Evolutionary conservation across 1,140 invertebrate species (phyloP), one percentile per base, ranked within the genome.

Genomic region (Scaptomyza pallida): DNA sequence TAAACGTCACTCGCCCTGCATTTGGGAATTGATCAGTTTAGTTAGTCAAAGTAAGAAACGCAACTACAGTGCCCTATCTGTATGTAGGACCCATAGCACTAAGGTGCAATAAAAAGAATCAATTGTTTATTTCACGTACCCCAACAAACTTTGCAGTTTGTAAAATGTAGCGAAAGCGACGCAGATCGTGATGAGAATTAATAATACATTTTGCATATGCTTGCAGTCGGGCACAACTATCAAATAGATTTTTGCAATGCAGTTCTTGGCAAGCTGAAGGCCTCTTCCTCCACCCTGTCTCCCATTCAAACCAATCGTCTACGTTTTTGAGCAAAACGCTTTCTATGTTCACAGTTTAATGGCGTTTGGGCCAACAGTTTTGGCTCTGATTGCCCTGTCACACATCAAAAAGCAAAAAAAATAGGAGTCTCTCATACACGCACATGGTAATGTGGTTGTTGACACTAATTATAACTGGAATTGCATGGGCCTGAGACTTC

Each of bases 401-500:
- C 62, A 72, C 62, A 69, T 67, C 43, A n/a, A 67, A 64, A 67
- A 75, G 61, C 62, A n/a, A n/a, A n/a, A n/a, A n/a, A n/a, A n/a
- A n/a, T n/a, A n/a, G 51, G 51, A 57, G 56, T 23, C 43, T 23
- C 43, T 10, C 57, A 40, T n/a, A 35, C 47, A 33, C 30, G 12
- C 26, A 68, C 81, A 86, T 82, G 68, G 75, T 86, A 86, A 86
- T 86, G 82, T 86, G 82, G 83, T 82, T 88, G 82, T 86, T 86
- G 82, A 86, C 82, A 86, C 82, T 86, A 86, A 86, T 86, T 86
- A 86, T 82, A 88, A 88, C 82, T 86, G 82, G 78, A 88, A 86
- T 82, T 85, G 81, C 77, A 70, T 56, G 61, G 47, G 62, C 13
- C 52, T 74, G 50, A 61, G 54, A 37, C 33, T 68, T 37, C 45